A percentile compares a stretch with the other conserved stretches of the same genome.
phyloP scores from a whole-genome alignment of 2,888 invertebrate species.

The Agrotis clavis region DNA sequence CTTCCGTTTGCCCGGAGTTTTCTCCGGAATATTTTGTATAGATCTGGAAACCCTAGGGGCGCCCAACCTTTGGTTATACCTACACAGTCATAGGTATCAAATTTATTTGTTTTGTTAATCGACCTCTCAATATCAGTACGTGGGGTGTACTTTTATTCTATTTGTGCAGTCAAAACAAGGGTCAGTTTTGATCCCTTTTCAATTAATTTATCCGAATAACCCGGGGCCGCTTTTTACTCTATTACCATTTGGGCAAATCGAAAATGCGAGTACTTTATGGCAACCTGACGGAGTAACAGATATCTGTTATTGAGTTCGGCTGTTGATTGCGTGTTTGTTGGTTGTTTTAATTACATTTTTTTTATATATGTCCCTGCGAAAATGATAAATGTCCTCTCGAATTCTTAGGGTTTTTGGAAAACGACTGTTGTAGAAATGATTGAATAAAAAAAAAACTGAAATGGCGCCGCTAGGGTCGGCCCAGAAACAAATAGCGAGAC shows the following conservation, averaged over 20 bases:
- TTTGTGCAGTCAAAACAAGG: constrained; percentile 87
- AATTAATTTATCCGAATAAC: constrained; percentile 82
- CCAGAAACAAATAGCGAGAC: too few relatives aligned
- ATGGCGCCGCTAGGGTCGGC: too few relatives aligned
- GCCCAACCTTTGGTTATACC: constrained; percentile 37
- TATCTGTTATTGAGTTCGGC: constrained; percentile 26
- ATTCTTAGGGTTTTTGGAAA: neutral
- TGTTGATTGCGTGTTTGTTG: constrained; percentile 26
- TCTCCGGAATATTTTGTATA: too few relatives aligned
- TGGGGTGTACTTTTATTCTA: constrained; percentile 85
- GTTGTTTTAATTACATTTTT: constrained; percentile 19
- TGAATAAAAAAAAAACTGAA: too few relatives aligned
- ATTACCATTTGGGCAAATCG: constrained; percentile 76
- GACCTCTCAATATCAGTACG: constrained; percentile 80
- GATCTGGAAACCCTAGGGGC: too few relatives aligned
- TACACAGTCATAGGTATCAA: constrained; percentile 65
- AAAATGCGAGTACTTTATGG: constrained; percentile 66
- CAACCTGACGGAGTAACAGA: constrained; percentile 57
- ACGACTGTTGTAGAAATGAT: neutral
- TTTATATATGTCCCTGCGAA: neutral
- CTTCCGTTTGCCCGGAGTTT: too few relatives aligned
- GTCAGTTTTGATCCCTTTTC: constrained; percentile 81
- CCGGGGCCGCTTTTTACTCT: constrained; percentile 76
- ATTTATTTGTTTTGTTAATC: constrained; percentile 81
- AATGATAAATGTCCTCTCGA: neutral